Percentiles rank a stretch among this genome's conserved stretches.
These are phyloP conservation scores for Pseudopipra pipra DNA, from an alignment of 2,113 vertebrate genomes.

Conservation along the genomic window DNA sequence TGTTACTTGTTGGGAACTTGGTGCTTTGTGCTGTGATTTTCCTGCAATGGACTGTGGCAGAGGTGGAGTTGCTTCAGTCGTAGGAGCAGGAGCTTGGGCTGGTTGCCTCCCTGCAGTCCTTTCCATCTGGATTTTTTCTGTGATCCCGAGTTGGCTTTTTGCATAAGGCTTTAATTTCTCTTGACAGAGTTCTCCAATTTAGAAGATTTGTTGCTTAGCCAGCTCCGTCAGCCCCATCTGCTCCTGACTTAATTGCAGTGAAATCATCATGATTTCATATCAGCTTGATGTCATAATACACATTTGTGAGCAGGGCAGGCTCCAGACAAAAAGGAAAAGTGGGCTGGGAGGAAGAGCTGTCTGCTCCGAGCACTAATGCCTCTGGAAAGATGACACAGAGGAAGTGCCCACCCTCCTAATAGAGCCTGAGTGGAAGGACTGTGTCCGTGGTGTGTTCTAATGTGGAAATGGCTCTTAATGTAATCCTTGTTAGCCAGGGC, in stretches of 20 bases:
- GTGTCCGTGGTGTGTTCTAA: rapidly evolving
- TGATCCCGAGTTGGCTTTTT: neutral
- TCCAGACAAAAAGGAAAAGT: neutral
- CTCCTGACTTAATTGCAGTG: slow-evolving; percentile 22
- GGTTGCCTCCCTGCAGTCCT: neutral
- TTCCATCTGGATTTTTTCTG: neutral
- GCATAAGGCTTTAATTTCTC: neutral
- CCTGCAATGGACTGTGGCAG: rapidly evolving
- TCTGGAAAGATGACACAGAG: neutral
- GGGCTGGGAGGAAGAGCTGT: neutral
- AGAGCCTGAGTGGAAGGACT: neutral
- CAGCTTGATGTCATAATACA: neutral
- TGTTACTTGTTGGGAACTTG: neutral
- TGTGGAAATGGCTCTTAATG: slow-evolving; percentile 5
- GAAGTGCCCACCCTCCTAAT: neutral
- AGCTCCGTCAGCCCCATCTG: neutral
- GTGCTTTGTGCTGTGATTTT: neutral
- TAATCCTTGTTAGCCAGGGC: neutral
- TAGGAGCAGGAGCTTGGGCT: neutral
- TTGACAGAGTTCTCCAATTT: neutral
- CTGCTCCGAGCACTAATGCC: rapidly evolving
- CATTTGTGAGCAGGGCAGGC: neutral
- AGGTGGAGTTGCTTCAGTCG: neutral
- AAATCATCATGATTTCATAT: slow-evolving; percentile 20
- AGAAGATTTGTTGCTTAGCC: slow-evolving; percentile 34